These are phyloP conservation scores for Oryctolagus cuniculus DNA, from an alignment of 2,113 vertebrate species.

Conservation along the genomic window mOryCun1.1 NC_091448.1:48101501-48102000, in stretches of 20 bases:
- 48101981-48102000: not conserved
- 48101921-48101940: conserved; percentile 53
- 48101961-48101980: conserved; percentile 35
- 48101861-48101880: conserved; percentile 46
- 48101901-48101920: conserved; percentile 45
- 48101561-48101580: too few species aligned
- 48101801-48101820: conserved; percentile 20
- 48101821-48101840: conserved; percentile 37
- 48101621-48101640: not conserved
- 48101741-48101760: conserved; percentile 22
- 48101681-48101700: conserved; percentile 10
- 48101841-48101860: conserved; percentile 43
- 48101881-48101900: conserved; percentile 38
- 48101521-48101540: too few species aligned
- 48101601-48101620: not conserved
- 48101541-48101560: too few species aligned
- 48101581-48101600: too few species aligned
- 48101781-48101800: conserved; percentile 49
- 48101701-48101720: not conserved
- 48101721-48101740: not conserved
- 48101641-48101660: conserved; percentile 7
- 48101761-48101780: conserved; percentile 6
- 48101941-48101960: conserved; percentile 43
- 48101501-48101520: too few species aligned
- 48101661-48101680: conserved; percentile 15